Evolutionary conservation across 92 coral and sea anemone genomes (phyloP), one percentile per base, ranked within the genome.

Genomic region (Zoanthus gigantus): DNA sequence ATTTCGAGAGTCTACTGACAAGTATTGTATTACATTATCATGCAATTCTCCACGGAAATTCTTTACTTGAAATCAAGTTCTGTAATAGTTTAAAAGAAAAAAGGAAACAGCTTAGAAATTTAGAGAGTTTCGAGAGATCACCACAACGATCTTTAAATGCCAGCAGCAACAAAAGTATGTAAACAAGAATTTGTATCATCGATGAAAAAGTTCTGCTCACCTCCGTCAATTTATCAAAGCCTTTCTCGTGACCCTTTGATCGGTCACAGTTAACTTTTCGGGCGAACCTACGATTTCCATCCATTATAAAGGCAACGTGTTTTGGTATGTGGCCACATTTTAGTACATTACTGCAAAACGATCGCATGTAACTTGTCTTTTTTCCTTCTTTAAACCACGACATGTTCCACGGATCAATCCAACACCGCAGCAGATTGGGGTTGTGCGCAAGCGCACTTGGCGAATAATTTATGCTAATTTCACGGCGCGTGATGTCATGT

Each of bases 211-310:
- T 23, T 23, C 54, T 69, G 14, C 30, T 72, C 53, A 96, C 99
- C 98, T 97, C 98, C 0, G 98, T 96, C n/a, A 97, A 87, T 89
- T 97, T 97, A 71, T 97, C 95, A 79, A 95, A 95, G 0, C 99
- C 99, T 32, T 94, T 95, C 88, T 97, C 98, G 95, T 97, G 99
- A n/a, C 99, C 99, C 79, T 97, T 92, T 23, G 98, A 92, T 54
- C 99, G 94, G 32, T 88, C 96, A 60, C 98, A 96, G 45, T 95
- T 86, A 44, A 93, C 98, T 82, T 97, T 94, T 91, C 88, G 95
- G 14, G 99, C 99, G 86, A 93, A 97, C 72, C 99, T 91, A 42
- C 99, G 93, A 68, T 97, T 97, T 11, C 99, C 99, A 82, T 97
- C 99, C 99, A 97, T 97, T 2, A 97, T 97, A 32, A 97, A 95